Evolutionary conservation across 2,113 vertebrate genomes (phyloP), one percentile per base, ranked within the genome.

Genomic region (Sorex araneus): DNA sequence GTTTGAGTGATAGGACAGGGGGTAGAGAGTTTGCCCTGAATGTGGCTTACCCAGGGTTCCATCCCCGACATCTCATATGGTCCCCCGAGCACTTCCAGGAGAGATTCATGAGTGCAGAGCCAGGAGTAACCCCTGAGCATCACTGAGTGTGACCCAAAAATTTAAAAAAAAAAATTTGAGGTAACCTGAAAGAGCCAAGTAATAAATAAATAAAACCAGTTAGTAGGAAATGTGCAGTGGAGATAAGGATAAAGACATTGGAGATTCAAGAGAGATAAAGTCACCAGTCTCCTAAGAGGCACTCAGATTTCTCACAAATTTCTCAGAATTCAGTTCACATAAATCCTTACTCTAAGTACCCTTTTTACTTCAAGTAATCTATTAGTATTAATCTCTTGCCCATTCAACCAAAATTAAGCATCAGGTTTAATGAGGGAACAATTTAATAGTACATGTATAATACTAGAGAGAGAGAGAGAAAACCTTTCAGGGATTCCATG

Each of bases 331-430:
- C 1, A 30, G 47, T 3, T 28, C 19, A 81, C 11, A 3, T 7
- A 18, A 75, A 77, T 70, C 76, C 8, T 87, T 88, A 23, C n/a
- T 84, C 18, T 85, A 78, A 66, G 30, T 63, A 66, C 5, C 5
- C 4, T 2, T 74, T 74, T 36, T 40, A 4, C 27, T 77, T 87
- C 32, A 95, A 92, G 78, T 64, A 75, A 84, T 63, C 32, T 94
- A 11, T 75, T 67, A 57, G 82, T 70, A 10, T 50, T 75, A 34
- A 7, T 63, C 50, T 75, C 47, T 76, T 76, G 23, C 32, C 11
- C 28, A 28, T 63, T 32, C 16, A 57, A 34, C 15, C 79, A 21
- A 81, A 73, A 8, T 63, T 47, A 92, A 78, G 21, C 27, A 84
- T 43, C 19, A 83, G 34, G 40, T 23, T 90, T 82, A 85, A 50